Base-by-base conservation (phyloP, 2,888 invertebrate genomes). In the Halictus ligatus region DNA sequence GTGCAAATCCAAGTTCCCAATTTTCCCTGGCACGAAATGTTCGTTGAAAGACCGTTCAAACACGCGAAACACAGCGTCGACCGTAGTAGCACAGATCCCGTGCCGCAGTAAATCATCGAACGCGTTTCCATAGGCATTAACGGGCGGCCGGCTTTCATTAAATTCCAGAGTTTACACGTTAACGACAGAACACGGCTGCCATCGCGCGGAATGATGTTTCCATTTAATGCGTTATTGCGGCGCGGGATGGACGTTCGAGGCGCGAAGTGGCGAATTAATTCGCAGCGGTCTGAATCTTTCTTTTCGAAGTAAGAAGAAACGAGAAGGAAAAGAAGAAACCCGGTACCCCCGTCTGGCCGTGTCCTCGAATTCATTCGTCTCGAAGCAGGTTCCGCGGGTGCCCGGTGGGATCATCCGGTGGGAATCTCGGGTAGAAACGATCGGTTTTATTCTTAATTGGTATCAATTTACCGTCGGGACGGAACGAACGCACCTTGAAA, bases 251-350 rank as follows among this genome's bases (percentile, higher is more conserved):
- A 71, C 67, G 75, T 64, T 35, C 71, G 78, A 87, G 83, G 83
- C 78, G 86, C 83, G 86, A 89, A 90, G 76, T 84, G 81, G 82
- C 85, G 82, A 89, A 91, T 91, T 91, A 89, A 91, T 89, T 76
- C 79, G 48, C 67, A 40, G 21, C 64, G 29, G 54, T 40, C 76
- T 29, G 35, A 79, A 29, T 64, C 29, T 29, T 7, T 7, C 58
- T 12, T 58, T n/a, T 5, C 4, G 4, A 48, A 15, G 15, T 15
- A 48, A 4, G 15, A 15, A 48, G 3, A 15, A 15, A 48, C 8
- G 12, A 46, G 2, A 10, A 46, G 10, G 46, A 46, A 46, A 46
- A 46, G 12, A 46, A 1, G 46, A 46, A 46, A 46, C 10, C 46
- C 46, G 46, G 46, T 46, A 46, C 10, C 46, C 21, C 21, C 54